A percentile compares a stretch with the other conserved stretches of the same genome.
These are phyloP conservation scores for Dichetophora obliterata DNA, from an alignment of 2,888 invertebrate species.

Conservation along the genomic window DNA sequence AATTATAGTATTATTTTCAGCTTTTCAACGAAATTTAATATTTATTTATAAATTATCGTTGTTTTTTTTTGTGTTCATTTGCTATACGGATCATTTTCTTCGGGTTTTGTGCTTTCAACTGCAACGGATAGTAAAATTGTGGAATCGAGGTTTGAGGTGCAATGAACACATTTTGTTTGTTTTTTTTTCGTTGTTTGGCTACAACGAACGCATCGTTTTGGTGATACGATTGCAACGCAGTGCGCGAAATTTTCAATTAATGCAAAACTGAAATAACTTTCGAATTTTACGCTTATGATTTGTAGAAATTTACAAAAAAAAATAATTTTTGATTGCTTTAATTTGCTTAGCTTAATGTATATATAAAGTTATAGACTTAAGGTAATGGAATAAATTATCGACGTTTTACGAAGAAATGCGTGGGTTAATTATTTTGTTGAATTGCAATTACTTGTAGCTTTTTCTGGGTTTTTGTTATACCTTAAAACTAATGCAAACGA, in stretches of 20 bases:
- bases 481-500: no score
- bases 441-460: not conserved
- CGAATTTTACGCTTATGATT: constrained; percentile 31
- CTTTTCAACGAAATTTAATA: not conserved
- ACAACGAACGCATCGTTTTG: constrained; percentile 1
- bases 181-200: not conserved
- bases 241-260: constrained; percentile 8
- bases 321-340: not conserved
- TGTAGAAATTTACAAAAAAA: not conserved
- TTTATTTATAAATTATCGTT: not conserved
- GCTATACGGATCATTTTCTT: not conserved
- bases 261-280: constrained; percentile 7
- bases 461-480: not conserved
- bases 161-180: not conserved
- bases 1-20: not conserved
- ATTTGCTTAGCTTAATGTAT: not conserved
- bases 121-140: not conserved
- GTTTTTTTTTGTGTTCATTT: not conserved
- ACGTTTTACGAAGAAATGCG: no score
- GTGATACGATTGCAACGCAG: not conserved
- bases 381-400: no score
- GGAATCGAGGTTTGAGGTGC: not conserved
- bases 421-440: no score
- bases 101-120: not conserved
- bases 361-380: no score